Evolutionary conservation across 1,140 invertebrate genomes (phyloP), one percentile per base, ranked within the genome.

Genomic region (Pollicipes pollicipes): DNA sequence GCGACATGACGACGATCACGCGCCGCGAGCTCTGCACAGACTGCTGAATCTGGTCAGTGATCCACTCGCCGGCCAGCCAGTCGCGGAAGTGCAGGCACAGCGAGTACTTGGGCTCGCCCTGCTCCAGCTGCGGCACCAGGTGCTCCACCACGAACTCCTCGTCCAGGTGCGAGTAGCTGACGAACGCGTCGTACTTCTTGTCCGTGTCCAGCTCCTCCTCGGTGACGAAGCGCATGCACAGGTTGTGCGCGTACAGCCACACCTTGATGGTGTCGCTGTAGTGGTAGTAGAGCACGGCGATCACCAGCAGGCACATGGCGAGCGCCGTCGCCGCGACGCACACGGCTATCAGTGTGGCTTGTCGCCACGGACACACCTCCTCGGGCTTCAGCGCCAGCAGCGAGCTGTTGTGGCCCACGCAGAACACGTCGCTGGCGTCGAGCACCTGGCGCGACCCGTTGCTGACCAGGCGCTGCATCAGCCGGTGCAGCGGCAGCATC

Each of bases 121-220:
- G 75, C 75, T 82, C 84, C 32, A 95, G 78, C 66, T 84, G 82
- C 0, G 85, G 80, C 58, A 90, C 82, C 29, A 95, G 77, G 68
- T 86, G 81, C 26, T 79, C 73, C 0, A 85, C 78, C 0, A 94
- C 85, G 77, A 88, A 91, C 4, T 85, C 83, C 70, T 88, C 85
- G 77, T 96, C 93, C 76, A 79, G 74, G 75, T 90, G 87, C 0
- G 90, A 90, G 77, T 88, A 94, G 72, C 90, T 92, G 58, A 95
- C 84, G 78, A 95, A 95, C 0, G 90, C 91, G 76, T 96, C 93
- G 78, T 88, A 93, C 10, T 83, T 77, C 76, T 90, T 91, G 68
- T 90, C 85, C 73, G 86, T 85, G 75, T 91, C 89, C 1, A 89
- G 74, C 73, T 90, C 88, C 64, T 87, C 83, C 75, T 89, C 86